Conservation (phyloP, 2,113 vertebrate species). For the Myiozetetes cayanensis region DNA sequence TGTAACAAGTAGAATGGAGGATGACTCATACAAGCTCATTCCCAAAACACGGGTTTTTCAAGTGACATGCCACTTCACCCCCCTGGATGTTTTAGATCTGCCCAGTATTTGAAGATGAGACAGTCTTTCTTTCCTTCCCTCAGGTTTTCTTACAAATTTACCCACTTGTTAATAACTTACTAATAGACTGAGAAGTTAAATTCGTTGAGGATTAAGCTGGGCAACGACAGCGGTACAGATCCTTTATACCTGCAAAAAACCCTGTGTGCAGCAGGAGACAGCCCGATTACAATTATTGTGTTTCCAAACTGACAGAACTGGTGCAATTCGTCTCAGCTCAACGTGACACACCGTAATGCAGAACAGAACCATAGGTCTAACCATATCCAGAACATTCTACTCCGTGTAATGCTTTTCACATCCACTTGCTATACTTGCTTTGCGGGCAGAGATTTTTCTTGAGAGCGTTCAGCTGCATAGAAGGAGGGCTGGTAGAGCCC, state of each 20-base stretch:
- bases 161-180: not conserved
- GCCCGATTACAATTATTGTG: not conserved
- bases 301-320: not conserved
- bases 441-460: slow-evolving; percentile 18
- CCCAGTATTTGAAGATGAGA: not conserved
- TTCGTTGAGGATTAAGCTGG: not conserved
- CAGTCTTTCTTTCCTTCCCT: not conserved
- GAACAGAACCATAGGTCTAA: slow-evolving; percentile 3
- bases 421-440: slow-evolving; percentile 23
- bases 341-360: not conserved
- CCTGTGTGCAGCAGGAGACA: slow-evolving; percentile 1
- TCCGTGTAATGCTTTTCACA: not conserved
- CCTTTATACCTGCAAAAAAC: not conserved
- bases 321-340: not conserved
- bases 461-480: slow-evolving; percentile 64
- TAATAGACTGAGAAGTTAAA: not conserved
- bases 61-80: not conserved
- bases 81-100: not conserved
- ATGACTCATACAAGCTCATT: not conserved
- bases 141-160: not conserved
- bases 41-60: not conserved
- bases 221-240: not conserved
- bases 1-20: slow-evolving; percentile 35
- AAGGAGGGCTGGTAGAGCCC: slow-evolving; percentile 34
- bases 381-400: not conserved